Percentiles rank a stretch among this genome's conserved stretches.
Conservation (phyloP, 2,113 vertebrate genomes). For the Alces alces region DNA sequence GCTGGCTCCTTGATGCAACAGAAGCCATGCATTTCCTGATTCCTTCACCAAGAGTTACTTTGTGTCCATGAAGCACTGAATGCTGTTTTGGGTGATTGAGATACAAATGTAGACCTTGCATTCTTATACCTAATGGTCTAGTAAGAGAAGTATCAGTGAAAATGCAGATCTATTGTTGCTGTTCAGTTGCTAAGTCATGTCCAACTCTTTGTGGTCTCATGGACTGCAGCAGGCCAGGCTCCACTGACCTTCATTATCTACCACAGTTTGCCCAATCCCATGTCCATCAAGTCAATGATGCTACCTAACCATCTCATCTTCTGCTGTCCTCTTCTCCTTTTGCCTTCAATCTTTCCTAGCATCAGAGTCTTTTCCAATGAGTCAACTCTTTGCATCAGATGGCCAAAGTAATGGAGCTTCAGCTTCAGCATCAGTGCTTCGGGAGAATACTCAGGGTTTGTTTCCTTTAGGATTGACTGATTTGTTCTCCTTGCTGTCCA, state of each 20-base stretch:
- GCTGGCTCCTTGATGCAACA: conserved; percentile 53
- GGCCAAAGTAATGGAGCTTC: background rate
- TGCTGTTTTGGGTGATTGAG: background rate
- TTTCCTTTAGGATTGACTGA: background rate
- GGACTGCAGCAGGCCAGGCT: background rate
- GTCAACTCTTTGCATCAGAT: background rate
- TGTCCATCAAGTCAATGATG: background rate
- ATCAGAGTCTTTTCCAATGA: background rate
- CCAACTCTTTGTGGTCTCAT: background rate
- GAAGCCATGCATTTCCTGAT: background rate
- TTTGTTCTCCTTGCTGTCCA: background rate
- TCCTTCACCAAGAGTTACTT: no score
- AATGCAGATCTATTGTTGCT: background rate
- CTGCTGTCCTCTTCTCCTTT: background rate
- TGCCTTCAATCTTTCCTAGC: background rate
- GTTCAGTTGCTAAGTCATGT: background rate
- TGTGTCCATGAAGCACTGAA: accelerated
- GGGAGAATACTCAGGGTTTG: background rate
- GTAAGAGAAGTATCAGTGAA: background rate
- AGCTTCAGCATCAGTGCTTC: background rate
- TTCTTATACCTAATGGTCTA: background rate
- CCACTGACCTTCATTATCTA: background rate
- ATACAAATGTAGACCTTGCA: accelerated
- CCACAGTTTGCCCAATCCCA: background rate
- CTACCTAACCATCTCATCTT: background rate